Base-by-base conservation (phyloP, 2,888 invertebrate genomes). In the Tolmerus cingulatus region DNA sequence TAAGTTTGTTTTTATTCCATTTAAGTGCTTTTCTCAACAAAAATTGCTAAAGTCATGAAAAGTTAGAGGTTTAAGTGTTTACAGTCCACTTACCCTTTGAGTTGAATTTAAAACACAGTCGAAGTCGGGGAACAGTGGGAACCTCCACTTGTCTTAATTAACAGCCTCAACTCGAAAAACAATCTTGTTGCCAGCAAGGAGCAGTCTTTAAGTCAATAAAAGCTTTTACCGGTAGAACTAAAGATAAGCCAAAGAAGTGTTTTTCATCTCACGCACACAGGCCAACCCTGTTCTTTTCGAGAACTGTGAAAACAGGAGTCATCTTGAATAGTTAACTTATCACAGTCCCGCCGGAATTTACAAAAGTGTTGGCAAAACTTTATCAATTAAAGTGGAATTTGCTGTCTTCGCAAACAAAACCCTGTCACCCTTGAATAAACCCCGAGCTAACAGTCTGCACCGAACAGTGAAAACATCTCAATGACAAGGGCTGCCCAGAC, bases 331-430 rank as follows among this genome's bases (percentile, higher is more conserved):
- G 78, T 78, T 78, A 78, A 51, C 81, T 81, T 81, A 46, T 81
- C 43, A 51, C 81, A 66, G 66, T 66, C 66, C 27, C 51, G n/a
- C 14, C 23, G 30, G 55, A 81, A 55, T 81, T 43, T 81, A 30
- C 81, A 51, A 51, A 81, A 81, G 81, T 81, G 55, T 81, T 51
- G 19, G 51, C 55, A 14, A 81, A 81, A 81, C 81, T 81, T 81
- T 81, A 81, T 81, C 81, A 81, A 81, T 81, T 81, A 81, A 81
- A 81, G 81, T 81, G 27, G 55, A 81, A 81, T 81, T 34, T 81
- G 81, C 51, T 81, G 81, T 81, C 81, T 81, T 55, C 51, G 81
- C 81, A 81, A 81, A 81, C 81, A 81, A 40, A 81, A 81, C 27
- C 81, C 37, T 78, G 78, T 78, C 78, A 78, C 78, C 78, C 43